phyloP scores from a whole-genome alignment of 2,797 vertebrate species.

The Falco novaeseelandiae region DNA sequence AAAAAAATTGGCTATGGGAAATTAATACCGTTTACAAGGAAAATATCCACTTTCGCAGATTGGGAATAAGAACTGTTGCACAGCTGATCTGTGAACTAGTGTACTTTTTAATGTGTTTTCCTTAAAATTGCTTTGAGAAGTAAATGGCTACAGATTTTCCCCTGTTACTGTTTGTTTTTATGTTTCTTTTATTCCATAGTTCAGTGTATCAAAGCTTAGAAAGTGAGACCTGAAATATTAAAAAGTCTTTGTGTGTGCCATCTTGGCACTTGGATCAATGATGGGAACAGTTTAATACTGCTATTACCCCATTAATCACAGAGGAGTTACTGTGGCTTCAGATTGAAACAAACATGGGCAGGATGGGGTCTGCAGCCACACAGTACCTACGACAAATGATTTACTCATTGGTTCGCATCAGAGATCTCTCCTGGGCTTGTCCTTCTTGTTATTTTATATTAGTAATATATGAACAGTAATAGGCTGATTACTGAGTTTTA shows the following conservation, averaged over 20 bases:
- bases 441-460: background rate
- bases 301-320: background rate
- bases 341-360: background rate
- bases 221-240: background rate
- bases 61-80: slow-evolving; percentile 1
- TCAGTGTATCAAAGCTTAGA: background rate
- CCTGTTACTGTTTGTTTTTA: slow-evolving; percentile 10
- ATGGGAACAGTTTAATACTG: background rate
- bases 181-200: slow-evolving; percentile 22
- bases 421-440: background rate
- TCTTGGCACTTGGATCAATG: background rate
- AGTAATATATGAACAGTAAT: background rate
- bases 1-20: slow-evolving; percentile 44
- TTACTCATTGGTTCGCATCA: background rate
- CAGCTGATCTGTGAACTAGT: slow-evolving; percentile 31
- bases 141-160: slow-evolving; percentile 3
- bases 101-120: slow-evolving; percentile 54
- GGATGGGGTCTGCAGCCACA: background rate
- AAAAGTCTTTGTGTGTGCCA: background rate
- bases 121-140: slow-evolving; percentile 25
- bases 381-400: background rate
- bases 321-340: background rate
- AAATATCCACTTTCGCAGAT: slow-evolving; percentile 27
- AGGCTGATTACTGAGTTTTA: background rate
- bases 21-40: background rate